Base-by-base conservation (phyloP, 2,113 vertebrate species). In the Nematolebias whitei region DNA sequence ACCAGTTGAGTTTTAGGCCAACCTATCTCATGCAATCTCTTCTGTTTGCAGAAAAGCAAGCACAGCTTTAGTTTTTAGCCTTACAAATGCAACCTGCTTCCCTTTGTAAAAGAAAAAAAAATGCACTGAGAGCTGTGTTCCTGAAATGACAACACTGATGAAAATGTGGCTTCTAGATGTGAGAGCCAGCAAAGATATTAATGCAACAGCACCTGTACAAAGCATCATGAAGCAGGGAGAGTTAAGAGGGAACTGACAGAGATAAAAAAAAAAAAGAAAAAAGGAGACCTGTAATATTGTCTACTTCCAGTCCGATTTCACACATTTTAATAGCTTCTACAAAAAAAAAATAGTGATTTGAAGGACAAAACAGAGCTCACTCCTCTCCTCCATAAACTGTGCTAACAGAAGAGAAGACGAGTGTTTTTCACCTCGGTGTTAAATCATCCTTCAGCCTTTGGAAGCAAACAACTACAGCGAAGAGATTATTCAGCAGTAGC, bases 131-230 rank as follows among this genome's bases (percentile, higher is more conserved):
- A 68, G 52, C 48, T 69, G 61, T 74, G 60, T 38, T 26, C 18
- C 20, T 24, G 67, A 67, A 49, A 43, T 38, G 56, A 40, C 39
- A 11, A 32, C 39, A 6, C 44, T 53, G 54, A 55, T 32, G 55
- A 44, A 56, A 59, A 71, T 40, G 23, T 24, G 68, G 63, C 16
- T 18, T 32, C 16, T 53, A 40, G 51, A 64, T 74, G 63, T 24
- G 55, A 81, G 44, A 68, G 68, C 29, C 63, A 69, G 26, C 20
- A 2, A 67, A 45, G 26, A 23, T 7, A 67, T 47, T 47, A 20
- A 38, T 10, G 5, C 23, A 26, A 18, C 39, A 60, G 69, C 45
- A 40, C 24, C 24, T 64, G 56, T 24, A 59, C 40, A 45, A n/a
- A 44, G 40, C 43, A 43, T 32, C 44, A 32, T 12, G 3, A 19